phyloP scores from a whole-genome alignment of 2,113 vertebrate species.

The Tonatia bakeri region DNA sequence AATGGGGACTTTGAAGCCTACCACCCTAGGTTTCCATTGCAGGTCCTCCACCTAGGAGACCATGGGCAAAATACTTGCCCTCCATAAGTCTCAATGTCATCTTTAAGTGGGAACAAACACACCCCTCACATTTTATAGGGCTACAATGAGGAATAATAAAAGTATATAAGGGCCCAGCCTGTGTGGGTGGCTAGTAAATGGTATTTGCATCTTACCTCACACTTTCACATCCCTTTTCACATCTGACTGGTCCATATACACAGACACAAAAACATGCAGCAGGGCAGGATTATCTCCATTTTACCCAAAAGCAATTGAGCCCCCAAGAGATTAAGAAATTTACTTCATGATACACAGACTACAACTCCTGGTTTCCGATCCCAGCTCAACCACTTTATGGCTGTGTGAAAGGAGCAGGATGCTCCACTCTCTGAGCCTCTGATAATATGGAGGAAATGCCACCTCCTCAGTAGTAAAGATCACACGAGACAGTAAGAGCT shows the following conservation, averaged over 20 bases:
- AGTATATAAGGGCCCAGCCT: neutral
- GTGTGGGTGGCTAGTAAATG: neutral
- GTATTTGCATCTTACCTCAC: neutral
- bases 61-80: neutral
- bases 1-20: neutral
- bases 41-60: neutral
- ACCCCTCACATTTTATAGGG: neutral
- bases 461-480: neutral
- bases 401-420: constrained; percentile 6
- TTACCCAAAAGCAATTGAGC: constrained; percentile 11
- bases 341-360: constrained; percentile 4
- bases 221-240: constrained; percentile 10
- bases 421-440: neutral
- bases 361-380: neutral
- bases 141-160: neutral
- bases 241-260: constrained; percentile 2
- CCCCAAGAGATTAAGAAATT: neutral
- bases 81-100: constrained; percentile 9
- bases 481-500: neutral
- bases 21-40: neutral
- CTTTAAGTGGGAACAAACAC: neutral
- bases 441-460: neutral
- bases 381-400: neutral
- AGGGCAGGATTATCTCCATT: constrained; percentile 3
- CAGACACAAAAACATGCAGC: neutral